phyloP scores from a whole-genome alignment of 1,140 invertebrate species.

The Chelonus insularis region DNA sequence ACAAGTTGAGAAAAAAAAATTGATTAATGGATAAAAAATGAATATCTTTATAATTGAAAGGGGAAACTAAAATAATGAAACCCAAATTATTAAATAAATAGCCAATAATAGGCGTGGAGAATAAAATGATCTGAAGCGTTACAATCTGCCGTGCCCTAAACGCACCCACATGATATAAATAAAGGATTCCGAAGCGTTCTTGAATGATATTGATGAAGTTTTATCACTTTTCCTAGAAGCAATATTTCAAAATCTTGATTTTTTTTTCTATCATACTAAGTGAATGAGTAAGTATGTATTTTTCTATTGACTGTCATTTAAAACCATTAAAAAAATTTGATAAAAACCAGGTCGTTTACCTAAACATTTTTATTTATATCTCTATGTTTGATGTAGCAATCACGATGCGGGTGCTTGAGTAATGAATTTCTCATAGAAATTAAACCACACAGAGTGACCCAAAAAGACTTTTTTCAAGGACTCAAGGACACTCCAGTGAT shows the following conservation, averaged over 20 bases:
- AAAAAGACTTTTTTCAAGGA: not conserved
- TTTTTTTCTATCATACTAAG: too few species aligned
- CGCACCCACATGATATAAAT: constrained; percentile 37
- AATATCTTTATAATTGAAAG: not conserved
- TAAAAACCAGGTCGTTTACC: too few species aligned
- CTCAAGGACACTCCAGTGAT: not conserved
- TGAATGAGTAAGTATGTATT: too few species aligned
- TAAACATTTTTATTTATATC: too few species aligned
- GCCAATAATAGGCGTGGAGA: constrained; percentile 29
- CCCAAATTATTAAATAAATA: constrained; percentile 23
- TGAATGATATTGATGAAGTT: constrained; percentile 9
- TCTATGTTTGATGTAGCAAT: too few species aligned
- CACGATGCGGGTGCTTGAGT: not conserved
- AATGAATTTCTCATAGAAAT: not conserved
- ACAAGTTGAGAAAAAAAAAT: too few species aligned
- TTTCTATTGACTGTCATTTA: too few species aligned
- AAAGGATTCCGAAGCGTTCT: constrained; percentile 16
- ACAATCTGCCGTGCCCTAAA: constrained; percentile 34
- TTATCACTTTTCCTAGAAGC: too few species aligned
- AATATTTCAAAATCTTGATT: not conserved
- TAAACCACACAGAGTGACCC: not conserved
- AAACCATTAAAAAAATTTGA: too few species aligned
- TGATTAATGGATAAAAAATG: too few species aligned
- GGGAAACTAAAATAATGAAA: not conserved
- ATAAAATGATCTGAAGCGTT: constrained; percentile 43